Conservation (phyloP, 2,888 invertebrate species). For the Hymenopus coronatus region DNA sequence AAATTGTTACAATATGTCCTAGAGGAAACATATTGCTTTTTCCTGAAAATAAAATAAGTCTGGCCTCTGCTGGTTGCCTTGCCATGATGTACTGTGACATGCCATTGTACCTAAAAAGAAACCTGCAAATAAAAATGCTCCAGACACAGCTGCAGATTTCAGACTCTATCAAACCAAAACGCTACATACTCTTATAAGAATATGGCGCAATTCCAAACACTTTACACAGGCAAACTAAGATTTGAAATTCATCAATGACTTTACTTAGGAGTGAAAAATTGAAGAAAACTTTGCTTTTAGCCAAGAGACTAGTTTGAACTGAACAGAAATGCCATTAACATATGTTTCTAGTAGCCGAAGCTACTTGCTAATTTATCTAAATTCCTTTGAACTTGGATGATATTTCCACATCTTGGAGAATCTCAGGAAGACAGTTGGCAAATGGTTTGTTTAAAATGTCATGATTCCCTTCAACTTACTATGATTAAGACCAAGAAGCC, state of each 20-base stretch:
- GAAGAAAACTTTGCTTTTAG: background rate
- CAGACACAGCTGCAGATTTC: background rate
- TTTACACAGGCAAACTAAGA: background rate
- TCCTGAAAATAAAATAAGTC: slow-evolving; percentile 22
- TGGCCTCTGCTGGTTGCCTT: slow-evolving; percentile 20
- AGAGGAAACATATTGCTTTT: background rate
- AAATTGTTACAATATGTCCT: slow-evolving; percentile 4
- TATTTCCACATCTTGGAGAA: too few species aligned
- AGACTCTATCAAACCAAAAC: background rate
- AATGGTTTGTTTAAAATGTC: too few species aligned
- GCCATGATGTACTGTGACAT: slow-evolving; percentile 4
- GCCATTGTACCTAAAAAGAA: slow-evolving; percentile 23
- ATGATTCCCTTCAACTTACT: too few species aligned
- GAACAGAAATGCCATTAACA: too few species aligned
- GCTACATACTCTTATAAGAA: background rate
- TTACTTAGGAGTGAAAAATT: background rate
- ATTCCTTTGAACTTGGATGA: too few species aligned
- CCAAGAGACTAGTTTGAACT: too few species aligned
- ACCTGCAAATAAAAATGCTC: slow-evolving; percentile 25
- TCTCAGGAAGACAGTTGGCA: too few species aligned
- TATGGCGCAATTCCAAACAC: background rate
- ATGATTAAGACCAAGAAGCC: too few species aligned
- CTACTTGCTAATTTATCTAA: too few species aligned
- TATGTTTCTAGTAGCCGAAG: too few species aligned
- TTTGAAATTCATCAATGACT: background rate